These are phyloP conservation scores for Zaprionus nigranus DNA, from an alignment of 1,140 invertebrate species.

Conservation along the genomic window DNA sequence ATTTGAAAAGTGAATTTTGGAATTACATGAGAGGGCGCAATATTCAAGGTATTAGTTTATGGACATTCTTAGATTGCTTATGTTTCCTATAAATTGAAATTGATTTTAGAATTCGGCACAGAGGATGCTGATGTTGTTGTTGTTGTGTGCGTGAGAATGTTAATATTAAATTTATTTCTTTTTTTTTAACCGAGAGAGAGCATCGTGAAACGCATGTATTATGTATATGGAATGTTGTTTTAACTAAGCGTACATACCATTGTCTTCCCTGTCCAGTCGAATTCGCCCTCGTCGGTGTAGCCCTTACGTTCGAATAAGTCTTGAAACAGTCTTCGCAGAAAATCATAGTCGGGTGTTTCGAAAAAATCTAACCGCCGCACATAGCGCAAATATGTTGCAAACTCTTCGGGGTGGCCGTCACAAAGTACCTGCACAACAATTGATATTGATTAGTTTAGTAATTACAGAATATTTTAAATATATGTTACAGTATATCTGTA, in stretches of 20 bases:
- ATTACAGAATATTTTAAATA: not conserved
- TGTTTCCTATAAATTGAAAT: constrained; percentile 72
- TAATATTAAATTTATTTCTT: not conserved
- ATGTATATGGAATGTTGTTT: not conserved
- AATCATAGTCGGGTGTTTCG: constrained; percentile 99
- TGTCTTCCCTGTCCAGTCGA: constrained; percentile 99
- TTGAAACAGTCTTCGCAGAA: constrained; percentile 97
- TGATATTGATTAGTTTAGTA: not conserved
- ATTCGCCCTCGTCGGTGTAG: constrained; percentile 97
- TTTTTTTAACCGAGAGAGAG: not conserved
- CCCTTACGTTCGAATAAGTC: constrained; percentile 97
- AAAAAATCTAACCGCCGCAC: constrained; percentile 99
- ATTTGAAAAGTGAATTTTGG: constrained; percentile 36
- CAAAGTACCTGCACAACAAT: constrained; percentile 89
- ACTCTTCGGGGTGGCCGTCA: constrained; percentile 98
- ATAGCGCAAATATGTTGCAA: constrained; percentile 98
- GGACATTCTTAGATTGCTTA: constrained; percentile 51
- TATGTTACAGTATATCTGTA: too few species aligned
- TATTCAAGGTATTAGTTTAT: constrained; percentile 42
- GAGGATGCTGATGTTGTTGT: constrained; percentile 8
- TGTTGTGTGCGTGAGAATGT: constrained; percentile 24
- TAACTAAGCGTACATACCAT: constrained; percentile 88
- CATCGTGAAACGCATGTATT: constrained; percentile 11
- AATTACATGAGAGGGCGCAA: constrained; percentile 38
- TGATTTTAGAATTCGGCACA: constrained; percentile 63